These are phyloP conservation scores for Eolophus roseicapilla DNA, from an alignment of 2,113 vertebrate species.

Conservation along the genomic window DNA sequence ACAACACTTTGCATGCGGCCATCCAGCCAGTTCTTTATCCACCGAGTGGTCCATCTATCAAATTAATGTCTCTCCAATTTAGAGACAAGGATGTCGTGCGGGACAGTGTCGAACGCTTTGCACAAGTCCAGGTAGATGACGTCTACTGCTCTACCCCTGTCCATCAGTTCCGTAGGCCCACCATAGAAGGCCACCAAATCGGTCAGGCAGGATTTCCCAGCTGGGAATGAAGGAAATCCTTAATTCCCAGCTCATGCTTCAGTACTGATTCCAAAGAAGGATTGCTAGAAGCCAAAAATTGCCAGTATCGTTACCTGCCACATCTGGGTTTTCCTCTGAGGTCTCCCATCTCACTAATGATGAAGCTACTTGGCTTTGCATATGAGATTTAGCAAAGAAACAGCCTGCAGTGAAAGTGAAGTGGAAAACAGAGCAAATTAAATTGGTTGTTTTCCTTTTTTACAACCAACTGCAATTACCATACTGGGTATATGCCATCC, in stretches of 20 bases:
- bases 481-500: background rate
- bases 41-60: no score
- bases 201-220: no score
- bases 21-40: no score
- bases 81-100: no score
- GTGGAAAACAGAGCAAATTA: slow-evolving; percentile 16
- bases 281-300: background rate
- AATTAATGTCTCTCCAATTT: no score
- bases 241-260: background rate
- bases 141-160: no score
- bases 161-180: no score
- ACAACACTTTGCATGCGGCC: no score
- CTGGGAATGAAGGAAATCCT: background rate
- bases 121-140: no score
- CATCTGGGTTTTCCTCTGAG: background rate
- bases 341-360: background rate
- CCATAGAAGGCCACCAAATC: no score
- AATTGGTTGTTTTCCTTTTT: background rate
- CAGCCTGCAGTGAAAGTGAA: background rate
- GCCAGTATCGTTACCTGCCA: background rate
- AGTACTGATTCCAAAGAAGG: background rate
- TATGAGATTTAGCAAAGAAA: background rate
- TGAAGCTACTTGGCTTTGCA: background rate
- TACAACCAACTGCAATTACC: background rate
- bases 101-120: no score